Conservation (phyloP, 2,888 invertebrate species). For the Metallyticus violacea region DNA sequence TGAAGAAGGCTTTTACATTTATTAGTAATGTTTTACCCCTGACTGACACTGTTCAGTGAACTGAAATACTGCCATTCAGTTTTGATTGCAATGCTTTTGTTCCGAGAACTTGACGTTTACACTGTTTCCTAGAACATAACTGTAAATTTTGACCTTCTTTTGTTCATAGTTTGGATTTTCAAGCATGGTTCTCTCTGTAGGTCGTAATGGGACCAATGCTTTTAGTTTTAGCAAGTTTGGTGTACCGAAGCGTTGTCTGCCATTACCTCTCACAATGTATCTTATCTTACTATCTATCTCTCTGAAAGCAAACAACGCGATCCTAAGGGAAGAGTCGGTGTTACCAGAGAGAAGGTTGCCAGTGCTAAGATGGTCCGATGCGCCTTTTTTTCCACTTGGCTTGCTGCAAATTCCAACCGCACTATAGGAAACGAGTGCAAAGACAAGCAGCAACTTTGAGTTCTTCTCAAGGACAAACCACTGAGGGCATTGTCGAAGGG, state of each 20-base stretch:
- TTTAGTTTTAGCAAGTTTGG: background rate
- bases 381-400: background rate
- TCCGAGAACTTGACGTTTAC: background rate
- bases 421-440: background rate
- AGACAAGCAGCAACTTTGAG: background rate
- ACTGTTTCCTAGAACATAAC: background rate
- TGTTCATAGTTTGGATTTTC: background rate
- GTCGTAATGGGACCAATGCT: background rate
- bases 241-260: background rate
- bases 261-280: too few species aligned
- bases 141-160: background rate
- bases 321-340: background rate
- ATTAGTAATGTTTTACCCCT: too few species aligned
- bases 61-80: too few species aligned
- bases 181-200: background rate
- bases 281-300: background rate
- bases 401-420: background rate
- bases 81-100: too few species aligned
- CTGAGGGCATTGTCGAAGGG: background rate
- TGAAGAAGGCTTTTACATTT: too few species aligned
- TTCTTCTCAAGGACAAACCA: background rate
- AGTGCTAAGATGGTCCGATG: background rate
- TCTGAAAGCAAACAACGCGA: background rate
- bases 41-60: too few species aligned
- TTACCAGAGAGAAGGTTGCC: too few species aligned